Evolutionary conservation across 2,113 vertebrate species (phyloP), one percentile per base, ranked within the genome.

Genomic region (Acinonyx jubatus): DNA sequence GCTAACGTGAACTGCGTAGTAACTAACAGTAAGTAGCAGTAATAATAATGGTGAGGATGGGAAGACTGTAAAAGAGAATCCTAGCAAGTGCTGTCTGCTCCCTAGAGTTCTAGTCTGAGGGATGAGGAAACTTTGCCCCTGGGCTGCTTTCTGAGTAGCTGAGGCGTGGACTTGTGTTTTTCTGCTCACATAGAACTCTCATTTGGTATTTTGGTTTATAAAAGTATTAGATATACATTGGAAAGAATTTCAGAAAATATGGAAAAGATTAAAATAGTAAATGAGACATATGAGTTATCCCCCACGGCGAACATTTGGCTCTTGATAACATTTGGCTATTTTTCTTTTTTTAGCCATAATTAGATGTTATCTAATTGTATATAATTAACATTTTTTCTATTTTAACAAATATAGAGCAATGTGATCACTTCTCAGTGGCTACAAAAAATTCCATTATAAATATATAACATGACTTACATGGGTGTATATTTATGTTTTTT

Each of bases 201-300:
- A 27, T 93, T 84, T 96, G 48, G n/a, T 83, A 45, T 89, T 97
- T 88, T 96, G 91, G n/a, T 83, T 73, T 69, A 57, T 92, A 52
- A 76, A 80, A 81, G n/a, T 36, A 18, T 52, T 80, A 50, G 55
- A 21, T 84, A 5, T 61, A 29, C 45, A 50, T 38, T 88, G 85
- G 63, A 23, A 74, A 65, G 12, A 13, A 9, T 83, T 78, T 94
- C 41, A 73, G 83, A 86, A 81, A 92, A 69, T 82, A 65, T 13
- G 90, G 13, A 88, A 87, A 76, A 19, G 13, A 36, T 93, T 93
- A 66, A 78, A 85, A 50, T 88, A 81, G 65, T 55, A 92, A 94
- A 38, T 81, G 63, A 57, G 92, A 69, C 45, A 36, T 18, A 16
- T 18, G 48, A 92, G 23, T n/a, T 5, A 13, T 4, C 4, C n/a